Conservation (phyloP, 2,888 invertebrate species). For the Dione juno region DNA sequence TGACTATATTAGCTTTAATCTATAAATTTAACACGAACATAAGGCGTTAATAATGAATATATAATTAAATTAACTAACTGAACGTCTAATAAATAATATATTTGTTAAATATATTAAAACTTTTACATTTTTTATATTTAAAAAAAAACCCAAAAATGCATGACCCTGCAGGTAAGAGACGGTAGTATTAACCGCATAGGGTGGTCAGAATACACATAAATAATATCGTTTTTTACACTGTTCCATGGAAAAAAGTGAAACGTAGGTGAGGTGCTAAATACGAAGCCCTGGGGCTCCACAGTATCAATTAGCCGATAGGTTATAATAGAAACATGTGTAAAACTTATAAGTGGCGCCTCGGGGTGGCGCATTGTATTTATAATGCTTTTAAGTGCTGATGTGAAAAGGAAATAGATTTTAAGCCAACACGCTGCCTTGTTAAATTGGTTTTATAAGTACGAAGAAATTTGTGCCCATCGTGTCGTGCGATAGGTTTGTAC, state of each 20-base stretch:
- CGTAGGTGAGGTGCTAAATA: conserved; percentile 72
- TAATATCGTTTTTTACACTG: conserved; percentile 46
- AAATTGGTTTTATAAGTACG: neutral
- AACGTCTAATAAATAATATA: neutral
- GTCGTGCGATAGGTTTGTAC: no score
- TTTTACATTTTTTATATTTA: neutral
- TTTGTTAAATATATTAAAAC: no score
- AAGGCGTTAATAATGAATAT: no score
- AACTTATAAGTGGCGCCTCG: conserved; percentile 69
- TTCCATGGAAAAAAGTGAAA: conserved; percentile 41
- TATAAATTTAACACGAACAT: no score
- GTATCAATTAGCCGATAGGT: conserved; percentile 64
- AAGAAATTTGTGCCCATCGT: neutral
- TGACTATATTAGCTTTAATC: no score
- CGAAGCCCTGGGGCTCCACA: conserved; percentile 55
- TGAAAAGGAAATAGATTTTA: conserved; percentile 13
- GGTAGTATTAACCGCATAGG: conserved; percentile 33
- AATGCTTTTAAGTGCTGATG: conserved; percentile 17
- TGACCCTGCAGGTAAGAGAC: neutral
- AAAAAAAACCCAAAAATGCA: neutral
- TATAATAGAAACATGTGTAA: conserved; percentile 69
- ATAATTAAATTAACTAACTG: neutral
- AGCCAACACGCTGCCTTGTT: neutral
- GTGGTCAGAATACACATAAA: conserved; percentile 54
- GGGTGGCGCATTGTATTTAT: conserved; percentile 51